These are phyloP conservation scores for Phalanger gymnotis DNA, from an alignment of 2,797 vertebrate genomes.

Conservation along the genomic window DNA sequence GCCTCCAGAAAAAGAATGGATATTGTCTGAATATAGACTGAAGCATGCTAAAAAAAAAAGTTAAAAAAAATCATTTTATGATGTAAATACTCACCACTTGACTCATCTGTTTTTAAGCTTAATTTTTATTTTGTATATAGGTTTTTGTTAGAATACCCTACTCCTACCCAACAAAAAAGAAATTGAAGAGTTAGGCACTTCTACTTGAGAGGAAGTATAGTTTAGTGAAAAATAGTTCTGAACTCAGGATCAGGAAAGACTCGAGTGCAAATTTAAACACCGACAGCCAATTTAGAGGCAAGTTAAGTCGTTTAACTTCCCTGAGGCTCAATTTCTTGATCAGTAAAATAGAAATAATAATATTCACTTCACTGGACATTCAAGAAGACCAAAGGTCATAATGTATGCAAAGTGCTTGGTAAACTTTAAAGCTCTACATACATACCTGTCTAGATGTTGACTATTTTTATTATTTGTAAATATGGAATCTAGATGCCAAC, in stretches of 20 bases:
- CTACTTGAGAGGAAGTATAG: neutral
- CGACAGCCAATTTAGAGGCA: neutral
- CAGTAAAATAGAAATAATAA: neutral
- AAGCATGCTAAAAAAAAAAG: neutral
- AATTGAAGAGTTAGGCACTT: neutral
- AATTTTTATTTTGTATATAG: neutral
- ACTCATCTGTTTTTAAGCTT: neutral
- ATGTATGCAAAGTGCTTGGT: neutral
- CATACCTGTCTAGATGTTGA: neutral
- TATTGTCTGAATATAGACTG: neutral
- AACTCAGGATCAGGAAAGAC: neutral
- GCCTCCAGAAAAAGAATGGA: neutral
- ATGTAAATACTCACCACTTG: neutral
- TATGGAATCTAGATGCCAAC: neutral
- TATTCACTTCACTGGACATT: neutral
- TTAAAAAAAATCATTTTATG: neutral
- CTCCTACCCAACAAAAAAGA: neutral
- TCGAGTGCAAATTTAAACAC: neutral
- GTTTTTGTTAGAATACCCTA: neutral
- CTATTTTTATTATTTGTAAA: neutral
- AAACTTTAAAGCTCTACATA: neutral
- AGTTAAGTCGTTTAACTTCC: neutral
- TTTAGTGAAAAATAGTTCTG: neutral
- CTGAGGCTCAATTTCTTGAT: neutral
- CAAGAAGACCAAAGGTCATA: neutral